Base-by-base conservation (phyloP, 2,113 vertebrate species). In the Pangasianodon gigas region DNA sequence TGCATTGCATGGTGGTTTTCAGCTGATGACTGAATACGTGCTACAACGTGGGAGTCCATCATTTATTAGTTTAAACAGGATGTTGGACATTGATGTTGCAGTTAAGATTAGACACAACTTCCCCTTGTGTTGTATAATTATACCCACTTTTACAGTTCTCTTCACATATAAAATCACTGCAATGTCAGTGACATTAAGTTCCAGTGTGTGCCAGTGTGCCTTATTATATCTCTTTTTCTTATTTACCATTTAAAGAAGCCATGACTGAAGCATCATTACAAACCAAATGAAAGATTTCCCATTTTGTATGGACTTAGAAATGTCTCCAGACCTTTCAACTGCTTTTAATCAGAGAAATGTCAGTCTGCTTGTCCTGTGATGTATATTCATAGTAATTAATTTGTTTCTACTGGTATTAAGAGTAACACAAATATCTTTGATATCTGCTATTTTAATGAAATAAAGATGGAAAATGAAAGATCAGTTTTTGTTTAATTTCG, bases 371-470 rank as follows among this genome's bases (percentile, higher is more conserved):
- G 90, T 93, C 94, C 95, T 96, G 82, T 92, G 95, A 94, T 96
- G 96, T 97, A 96, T 97, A 96, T 97, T 96, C 97, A 95, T 97
- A 96, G 93, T 96, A 95, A 95, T 95, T 95, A 65, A 7, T 94
- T 95, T 97, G 94, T 96, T 99, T 98, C 96, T 98, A 96, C 93
- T 95, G 94, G 92, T 94, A 95, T 95, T 97, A 96, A 97, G 96
- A 93, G 95, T 96, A 95, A 95, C 92, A 95, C 94, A 94, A 87
- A 93, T 93, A 90, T 94, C 95, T 97, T 98, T 98, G 96, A 96
- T 97, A 96, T 62, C 56, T 95, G 96, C 97, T 95, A 97, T 98
- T 98, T 98, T 97, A 97, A 98, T 93, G 91, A 97, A 99, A 99
- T 99, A 99, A 99, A 97, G 89, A 85, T 90, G 48, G 1, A 85